Conservation (phyloP, 2,113 vertebrate genomes). For the Hymenochirus boettgeri region DNA sequence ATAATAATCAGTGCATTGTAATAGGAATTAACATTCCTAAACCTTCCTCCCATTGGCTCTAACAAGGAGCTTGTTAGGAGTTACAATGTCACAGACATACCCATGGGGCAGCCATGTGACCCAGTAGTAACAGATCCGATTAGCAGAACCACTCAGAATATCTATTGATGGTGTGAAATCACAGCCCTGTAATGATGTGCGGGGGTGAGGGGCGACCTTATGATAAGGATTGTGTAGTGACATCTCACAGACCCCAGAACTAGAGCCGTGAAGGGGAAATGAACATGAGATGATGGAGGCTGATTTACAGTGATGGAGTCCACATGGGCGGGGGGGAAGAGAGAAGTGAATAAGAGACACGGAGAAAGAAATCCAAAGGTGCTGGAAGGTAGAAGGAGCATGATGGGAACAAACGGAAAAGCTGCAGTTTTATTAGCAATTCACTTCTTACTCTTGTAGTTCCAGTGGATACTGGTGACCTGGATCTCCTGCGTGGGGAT, state of each 20-base stretch:
- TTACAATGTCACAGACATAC: too few species aligned
- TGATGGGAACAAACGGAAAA: background rate
- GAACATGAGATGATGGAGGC: background rate
- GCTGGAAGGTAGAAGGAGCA: background rate
- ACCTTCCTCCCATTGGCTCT: too few species aligned
- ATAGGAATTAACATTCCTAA: too few species aligned
- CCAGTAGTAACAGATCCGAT: too few species aligned
- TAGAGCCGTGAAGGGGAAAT: background rate
- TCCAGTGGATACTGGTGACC: conserved; percentile 98
- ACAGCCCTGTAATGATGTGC: too few species aligned
- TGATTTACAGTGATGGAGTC: background rate
- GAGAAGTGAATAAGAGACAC: background rate
- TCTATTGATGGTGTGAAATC: too few species aligned
- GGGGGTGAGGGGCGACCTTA: background rate
- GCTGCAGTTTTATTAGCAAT: too few species aligned
- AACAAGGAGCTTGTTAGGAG: too few species aligned
- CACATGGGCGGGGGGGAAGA: background rate
- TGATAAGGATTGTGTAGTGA: background rate
- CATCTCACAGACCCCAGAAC: too few species aligned
- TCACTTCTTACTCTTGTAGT: conserved; percentile 87
- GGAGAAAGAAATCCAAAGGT: background rate
- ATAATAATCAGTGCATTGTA: too few species aligned
- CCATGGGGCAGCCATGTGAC: too few species aligned
- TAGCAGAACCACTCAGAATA: too few species aligned
- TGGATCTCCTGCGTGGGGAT: conserved; percentile 98